These are phyloP conservation scores for Geopemphigus sp. DNA, from an alignment of 1,140 invertebrate genomes.

Conservation along the genomic window DNA sequence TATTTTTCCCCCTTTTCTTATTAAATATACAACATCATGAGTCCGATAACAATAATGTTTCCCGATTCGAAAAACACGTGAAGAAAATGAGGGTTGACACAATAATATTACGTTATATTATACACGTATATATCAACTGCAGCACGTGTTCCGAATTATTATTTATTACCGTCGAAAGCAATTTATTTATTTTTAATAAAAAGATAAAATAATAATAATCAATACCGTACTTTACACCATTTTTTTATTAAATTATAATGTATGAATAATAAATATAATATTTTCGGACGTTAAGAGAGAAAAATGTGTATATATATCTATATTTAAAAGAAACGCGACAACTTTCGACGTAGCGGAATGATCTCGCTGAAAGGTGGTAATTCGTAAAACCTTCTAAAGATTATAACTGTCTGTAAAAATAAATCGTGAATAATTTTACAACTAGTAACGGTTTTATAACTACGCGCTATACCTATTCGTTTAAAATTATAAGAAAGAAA, in stretches of 20 bases:
- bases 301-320: too few species aligned
- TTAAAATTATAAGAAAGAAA: too few species aligned
- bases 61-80: neutral
- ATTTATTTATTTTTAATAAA: neutral
- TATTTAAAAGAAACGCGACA: too few species aligned
- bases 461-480: too few species aligned
- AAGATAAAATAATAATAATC: neutral
- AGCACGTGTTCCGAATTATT: conserved; percentile 23
- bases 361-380: too few species aligned
- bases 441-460: too few species aligned
- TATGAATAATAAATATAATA: too few species aligned
- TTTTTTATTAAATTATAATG: neutral
- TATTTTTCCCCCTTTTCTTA: neutral
- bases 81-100: conserved; percentile 16
- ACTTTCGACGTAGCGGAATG: too few species aligned
- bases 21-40: conserved; percentile 21
- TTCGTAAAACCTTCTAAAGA: too few species aligned
- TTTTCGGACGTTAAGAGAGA: too few species aligned
- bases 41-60: conserved; percentile 15
- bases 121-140: neutral
- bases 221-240: neutral
- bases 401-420: too few species aligned
- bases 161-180: conserved; percentile 1
- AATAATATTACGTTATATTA: conserved; percentile 6
- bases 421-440: too few species aligned